Evolutionary conservation across 2,113 vertebrate genomes (phyloP).

Genomic region (Spilogale gracilis): DNA sequence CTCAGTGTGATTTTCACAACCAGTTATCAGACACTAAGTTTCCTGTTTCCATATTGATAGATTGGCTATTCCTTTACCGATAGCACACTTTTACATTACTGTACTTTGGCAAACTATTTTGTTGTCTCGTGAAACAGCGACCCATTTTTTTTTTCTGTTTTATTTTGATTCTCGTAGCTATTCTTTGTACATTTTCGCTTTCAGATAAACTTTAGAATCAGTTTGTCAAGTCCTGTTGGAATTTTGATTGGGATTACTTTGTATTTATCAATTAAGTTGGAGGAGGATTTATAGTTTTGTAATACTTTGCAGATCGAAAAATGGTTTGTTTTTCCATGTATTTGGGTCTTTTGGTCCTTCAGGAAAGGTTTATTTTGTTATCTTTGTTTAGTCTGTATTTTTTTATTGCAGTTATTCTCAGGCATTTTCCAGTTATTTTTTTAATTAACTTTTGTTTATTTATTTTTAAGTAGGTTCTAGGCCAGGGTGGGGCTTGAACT

Average conservation of each 20-base stretch:
- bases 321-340: not conserved
- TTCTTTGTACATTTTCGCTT: not conserved
- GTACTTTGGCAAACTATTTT: not conserved
- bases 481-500: not conserved
- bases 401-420: not conserved
- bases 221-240: not conserved
- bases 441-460: not conserved
- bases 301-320: not conserved
- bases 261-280: not conserved
- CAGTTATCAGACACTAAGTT: not conserved
- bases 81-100: not conserved
- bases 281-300: not conserved
- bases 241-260: not conserved
- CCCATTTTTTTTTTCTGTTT: constrained; percentile 20
- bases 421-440: not conserved
- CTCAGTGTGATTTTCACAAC: not conserved
- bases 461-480: not conserved
- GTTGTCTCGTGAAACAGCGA: not conserved
- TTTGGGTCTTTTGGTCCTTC: not conserved
- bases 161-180: not conserved
- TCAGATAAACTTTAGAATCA: not conserved
- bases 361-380: not conserved
- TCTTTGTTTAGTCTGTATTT: not conserved
- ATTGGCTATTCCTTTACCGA: not conserved
- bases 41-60: not conserved